Evolutionary conservation across 2,113 vertebrate species (phyloP).

Genomic region (Neotragus moschatus): DNA sequence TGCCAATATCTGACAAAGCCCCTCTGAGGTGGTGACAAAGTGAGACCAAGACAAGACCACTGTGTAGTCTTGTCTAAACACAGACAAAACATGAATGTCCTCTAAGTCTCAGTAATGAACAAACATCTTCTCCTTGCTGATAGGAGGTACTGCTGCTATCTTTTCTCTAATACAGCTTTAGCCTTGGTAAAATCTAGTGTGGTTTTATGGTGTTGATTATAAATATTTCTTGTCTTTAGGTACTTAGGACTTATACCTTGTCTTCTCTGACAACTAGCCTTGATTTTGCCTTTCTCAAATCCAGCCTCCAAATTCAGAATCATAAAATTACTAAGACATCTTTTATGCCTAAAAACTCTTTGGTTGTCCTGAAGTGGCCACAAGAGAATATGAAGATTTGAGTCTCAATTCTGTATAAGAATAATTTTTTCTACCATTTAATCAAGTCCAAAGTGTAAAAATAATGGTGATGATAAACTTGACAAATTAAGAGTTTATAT

Average conservation of each 20-base stretch:
- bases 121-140: neutral
- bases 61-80: neutral
- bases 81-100: neutral
- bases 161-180: neutral
- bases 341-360: neutral
- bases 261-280: neutral
- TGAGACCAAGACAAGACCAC: neutral
- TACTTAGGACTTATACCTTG: neutral
- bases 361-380: neutral
- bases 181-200: neutral
- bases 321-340: neutral
- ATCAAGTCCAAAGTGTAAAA: neutral
- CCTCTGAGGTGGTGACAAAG: neutral
- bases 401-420: neutral
- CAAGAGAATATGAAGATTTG: neutral
- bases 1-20: neutral
- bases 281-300: neutral
- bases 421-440: neutral
- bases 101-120: neutral
- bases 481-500: neutral
- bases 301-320: neutral
- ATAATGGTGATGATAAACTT: neutral
- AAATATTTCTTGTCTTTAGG: neutral
- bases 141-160: neutral
- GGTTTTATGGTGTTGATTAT: neutral